These are phyloP conservation scores for Pachyseris speciosa DNA, from an alignment of 64 coral and sea anemone species.

Conservation along the genomic window DNA sequence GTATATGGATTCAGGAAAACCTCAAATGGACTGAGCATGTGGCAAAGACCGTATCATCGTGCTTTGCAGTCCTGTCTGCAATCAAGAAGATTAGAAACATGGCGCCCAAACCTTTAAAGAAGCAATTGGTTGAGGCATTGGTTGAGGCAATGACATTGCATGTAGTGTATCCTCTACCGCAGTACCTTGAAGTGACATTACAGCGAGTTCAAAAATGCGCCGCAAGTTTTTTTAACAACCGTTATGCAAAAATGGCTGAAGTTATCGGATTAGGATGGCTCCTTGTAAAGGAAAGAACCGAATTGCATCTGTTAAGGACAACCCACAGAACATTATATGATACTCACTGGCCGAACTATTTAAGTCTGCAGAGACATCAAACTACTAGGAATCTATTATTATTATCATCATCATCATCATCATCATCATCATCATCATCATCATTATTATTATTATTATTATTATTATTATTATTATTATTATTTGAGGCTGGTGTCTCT, in stretches of 20 bases:
- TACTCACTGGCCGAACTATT: conserved; percentile 3
- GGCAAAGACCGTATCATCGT: neutral
- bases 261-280: conserved; percentile 23
- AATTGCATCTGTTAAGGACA: too few relatives aligned
- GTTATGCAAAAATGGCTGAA: neutral
- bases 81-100: too few relatives aligned
- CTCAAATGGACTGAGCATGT: too few relatives aligned
- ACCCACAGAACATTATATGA: neutral
- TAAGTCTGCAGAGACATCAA: neutral
- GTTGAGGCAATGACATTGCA: neutral
- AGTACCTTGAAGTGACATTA: too few relatives aligned
- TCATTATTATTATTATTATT: too few relatives aligned
- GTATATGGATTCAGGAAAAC: too few relatives aligned
- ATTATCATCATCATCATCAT: too few relatives aligned
- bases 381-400: too few relatives aligned
- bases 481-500: too few relatives aligned
- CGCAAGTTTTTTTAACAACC: conserved; percentile 15
- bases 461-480: too few relatives aligned
- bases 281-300: conserved; percentile 17
- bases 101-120: neutral
- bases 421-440: too few relatives aligned
- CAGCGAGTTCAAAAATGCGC: neutral
- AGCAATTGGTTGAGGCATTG: conserved; percentile 12
- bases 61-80: neutral
- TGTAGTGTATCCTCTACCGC: neutral